Conservation (phyloP, 2,888 invertebrate genomes). For the Mycalesis mineus region DNA sequence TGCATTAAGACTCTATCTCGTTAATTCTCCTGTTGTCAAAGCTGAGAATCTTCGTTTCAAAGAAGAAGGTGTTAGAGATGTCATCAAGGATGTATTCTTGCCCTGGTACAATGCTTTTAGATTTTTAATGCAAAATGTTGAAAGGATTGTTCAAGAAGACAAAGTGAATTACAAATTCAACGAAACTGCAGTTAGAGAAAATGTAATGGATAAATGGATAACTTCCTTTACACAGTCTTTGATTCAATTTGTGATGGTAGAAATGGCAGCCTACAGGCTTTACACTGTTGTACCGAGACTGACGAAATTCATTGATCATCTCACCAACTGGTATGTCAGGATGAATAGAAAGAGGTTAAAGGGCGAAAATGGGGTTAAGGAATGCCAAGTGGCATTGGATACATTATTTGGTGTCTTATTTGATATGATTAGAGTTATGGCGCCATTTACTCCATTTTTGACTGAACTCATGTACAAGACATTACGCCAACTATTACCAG, state of each 20-base stretch:
- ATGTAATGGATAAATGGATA: conserved; percentile 99
- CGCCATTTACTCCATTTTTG: conserved; percentile 98
- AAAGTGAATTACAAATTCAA: conserved; percentile 76
- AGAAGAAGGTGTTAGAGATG: conserved; percentile 97
- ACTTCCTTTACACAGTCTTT: conserved; percentile 97
- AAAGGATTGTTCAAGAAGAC: conserved; percentile 85
- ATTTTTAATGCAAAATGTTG: conserved; percentile 96
- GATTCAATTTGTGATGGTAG: conserved; percentile 89
- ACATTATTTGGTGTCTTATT: conserved; percentile 93
- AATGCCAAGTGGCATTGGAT: conserved; percentile 90
- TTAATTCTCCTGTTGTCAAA: conserved; percentile 98
- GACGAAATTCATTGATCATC: conserved; percentile 96
- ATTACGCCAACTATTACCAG: conserved; percentile 82
- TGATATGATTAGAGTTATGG: conserved; percentile 94
- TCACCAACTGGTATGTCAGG: conserved; percentile 99
- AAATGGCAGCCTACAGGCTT: conserved; percentile 96
- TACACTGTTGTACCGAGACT: conserved; percentile 97
- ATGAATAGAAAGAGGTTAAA: conserved; percentile 97
- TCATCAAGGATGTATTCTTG: conserved; percentile 97
- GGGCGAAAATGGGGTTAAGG: conserved; percentile 89
- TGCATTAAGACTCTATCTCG: conserved; percentile 95
- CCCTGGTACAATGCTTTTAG: conserved; percentile 98
- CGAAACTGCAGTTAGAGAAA: conserved; percentile 75
- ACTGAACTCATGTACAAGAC: conserved; percentile 97
- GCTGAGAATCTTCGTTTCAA: conserved; percentile 98